Evolutionary conservation across 37 sponge, comb jelly and placozoan species (phyloP), one percentile per base, ranked within the genome.

Genomic region (Theonella swinhoei): DNA sequence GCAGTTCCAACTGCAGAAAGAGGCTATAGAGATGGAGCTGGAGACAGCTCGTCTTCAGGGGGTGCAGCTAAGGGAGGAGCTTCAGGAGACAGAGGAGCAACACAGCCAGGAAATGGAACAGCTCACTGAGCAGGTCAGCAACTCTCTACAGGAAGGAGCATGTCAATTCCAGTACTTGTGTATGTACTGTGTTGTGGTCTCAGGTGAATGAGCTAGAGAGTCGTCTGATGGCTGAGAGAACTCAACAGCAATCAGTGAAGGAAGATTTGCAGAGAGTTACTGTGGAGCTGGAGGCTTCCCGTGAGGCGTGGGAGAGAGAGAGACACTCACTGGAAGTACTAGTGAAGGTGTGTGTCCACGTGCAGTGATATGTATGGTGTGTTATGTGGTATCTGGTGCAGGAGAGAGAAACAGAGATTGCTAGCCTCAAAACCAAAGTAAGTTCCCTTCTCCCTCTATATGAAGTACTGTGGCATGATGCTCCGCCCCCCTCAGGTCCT

Each of bases 81-180:
- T 11, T 66, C 68, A 89, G 90, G 85, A 89, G 40, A n/a, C 74
- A 39, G 90, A 89, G 29, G 90, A 84, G 22, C 42, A 43, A 24
- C 70, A 63, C 70, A 17, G 36, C 23, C 32, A 31, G 29, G 80
- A 89, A 30, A 23, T 89, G 73, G 90, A 83, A 17, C 41, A 74
- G 54, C 59, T 83, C 30, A 5, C 35, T 22, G 79, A 83, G 26
- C 90, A 89, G 60, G 43, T n/a, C n/a, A n/a, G n/a, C n/a, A n/a
- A n/a, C n/a, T n/a, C n/a, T n/a, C n/a, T n/a, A n/a, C n/a, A n/a
- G n/a, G n/a, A n/a, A n/a, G n/a, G n/a, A n/a, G n/a, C n/a, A n/a
- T n/a, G n/a, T n/a, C n/a, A n/a, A n/a, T n/a, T n/a, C n/a, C n/a
- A n/a, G n/a, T n/a, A n/a, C n/a, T n/a, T n/a, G n/a, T n/a, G n/a